Percentiles rank a stretch among this genome's conserved stretches.
These are phyloP conservation scores for Branchellion lobata DNA, from an alignment of 2,888 invertebrate genomes.

Conservation along the genomic window DNA sequence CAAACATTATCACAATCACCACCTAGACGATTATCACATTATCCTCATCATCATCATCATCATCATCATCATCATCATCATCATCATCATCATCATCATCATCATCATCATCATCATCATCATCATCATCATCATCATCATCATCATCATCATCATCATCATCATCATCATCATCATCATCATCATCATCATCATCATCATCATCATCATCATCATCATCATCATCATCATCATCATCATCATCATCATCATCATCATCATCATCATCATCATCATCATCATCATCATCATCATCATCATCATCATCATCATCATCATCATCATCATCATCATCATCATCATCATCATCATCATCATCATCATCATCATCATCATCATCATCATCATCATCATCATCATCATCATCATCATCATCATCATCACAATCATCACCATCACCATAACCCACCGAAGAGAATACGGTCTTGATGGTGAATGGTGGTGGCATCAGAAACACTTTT, in stretches of 20 bases:
- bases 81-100: constrained; percentile 24
- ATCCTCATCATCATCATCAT: no score
- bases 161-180: constrained; percentile 20
- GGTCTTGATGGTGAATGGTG: constrained; percentile 59
- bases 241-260: no score
- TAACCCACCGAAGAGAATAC: constrained; percentile 61
- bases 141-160: constrained; percentile 27
- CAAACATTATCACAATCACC: no score
- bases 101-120: constrained; percentile 19
- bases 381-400: constrained; percentile 16
- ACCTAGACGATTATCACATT: no score
- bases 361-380: constrained; percentile 27
- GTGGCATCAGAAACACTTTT: constrained; percentile 58
- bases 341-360: constrained; percentile 27
- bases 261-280: no score
- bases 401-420: constrained; percentile 27
- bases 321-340: constrained; percentile 25
- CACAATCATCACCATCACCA: not conserved
- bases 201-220: constrained; percentile 20
- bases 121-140: constrained; percentile 21
- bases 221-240: constrained; percentile 1
- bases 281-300: not conserved
- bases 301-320: constrained; percentile 17
- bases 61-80: constrained; percentile 14
- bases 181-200: constrained; percentile 23